These are phyloP conservation scores for Lates calcarifer DNA, from an alignment of 2,113 vertebrate species.

Conservation along the genomic window DNA sequence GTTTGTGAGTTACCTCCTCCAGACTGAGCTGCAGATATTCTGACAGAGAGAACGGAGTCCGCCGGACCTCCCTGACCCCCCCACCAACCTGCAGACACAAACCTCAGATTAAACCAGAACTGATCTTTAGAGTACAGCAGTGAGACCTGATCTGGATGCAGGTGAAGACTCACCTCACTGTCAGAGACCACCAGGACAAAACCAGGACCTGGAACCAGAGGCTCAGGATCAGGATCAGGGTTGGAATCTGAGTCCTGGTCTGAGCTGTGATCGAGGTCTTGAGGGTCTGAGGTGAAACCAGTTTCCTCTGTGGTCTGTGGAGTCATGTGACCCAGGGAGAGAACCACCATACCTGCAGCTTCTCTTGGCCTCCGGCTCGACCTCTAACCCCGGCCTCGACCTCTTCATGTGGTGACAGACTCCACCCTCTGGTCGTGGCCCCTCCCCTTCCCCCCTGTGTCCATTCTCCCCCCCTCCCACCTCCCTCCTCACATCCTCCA, in stretches of 20 bases:
- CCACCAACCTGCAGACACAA: conserved; percentile 69
- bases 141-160: neutral
- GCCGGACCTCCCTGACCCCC: conserved; percentile 83
- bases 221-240: neutral
- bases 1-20: conserved; percentile 88
- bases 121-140: too few species aligned
- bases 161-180: conserved; percentile 49
- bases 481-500: conserved; percentile 40
- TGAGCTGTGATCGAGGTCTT: conserved; percentile 27
- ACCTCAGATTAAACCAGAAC: neutral
- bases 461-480: neutral
- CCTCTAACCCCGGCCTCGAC: neutral
- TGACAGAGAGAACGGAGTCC: conserved; percentile 88
- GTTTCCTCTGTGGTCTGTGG: neutral
- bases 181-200: conserved; percentile 67
- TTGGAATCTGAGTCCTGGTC: conserved; percentile 8
- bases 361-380: neutral
- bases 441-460: neutral
- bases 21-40: conserved; percentile 94
- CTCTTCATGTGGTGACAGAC: neutral
- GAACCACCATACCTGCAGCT: conserved; percentile 52
- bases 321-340: too few species aligned
- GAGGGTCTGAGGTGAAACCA: neutral
- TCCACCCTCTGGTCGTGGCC: neutral
- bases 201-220: conserved; percentile 56